These are phyloP conservation scores for Drosophila eugracilis DNA, from an alignment of 1,140 invertebrate species.

Conservation along the genomic window DNA sequence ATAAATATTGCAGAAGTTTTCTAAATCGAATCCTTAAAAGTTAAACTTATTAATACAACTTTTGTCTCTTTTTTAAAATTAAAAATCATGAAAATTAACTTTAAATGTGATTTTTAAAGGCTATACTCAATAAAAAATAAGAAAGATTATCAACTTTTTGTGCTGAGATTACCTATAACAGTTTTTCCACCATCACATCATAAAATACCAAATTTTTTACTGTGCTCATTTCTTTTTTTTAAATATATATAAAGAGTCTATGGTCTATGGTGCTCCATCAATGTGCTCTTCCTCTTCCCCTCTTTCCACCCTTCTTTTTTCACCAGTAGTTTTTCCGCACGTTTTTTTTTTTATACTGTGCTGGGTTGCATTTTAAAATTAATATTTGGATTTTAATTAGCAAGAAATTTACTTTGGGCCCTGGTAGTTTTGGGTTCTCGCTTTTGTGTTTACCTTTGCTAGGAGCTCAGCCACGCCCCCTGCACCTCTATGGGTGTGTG, in stretches of 20 bases:
- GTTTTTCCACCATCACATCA: neutral
- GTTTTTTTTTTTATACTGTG: slow-evolving; percentile 38
- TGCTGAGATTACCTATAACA: neutral
- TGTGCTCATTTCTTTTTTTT: neutral
- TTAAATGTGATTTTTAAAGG: too few relatives aligned
- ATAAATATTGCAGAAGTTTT: too few relatives aligned
- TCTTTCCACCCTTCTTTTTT: neutral
- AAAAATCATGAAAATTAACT: neutral
- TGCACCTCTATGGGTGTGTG: slow-evolving; percentile 2
- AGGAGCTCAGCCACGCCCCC: slow-evolving; percentile 13
- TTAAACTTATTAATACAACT: too few relatives aligned
- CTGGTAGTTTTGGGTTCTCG: slow-evolving; percentile 65
- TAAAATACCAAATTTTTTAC: neutral
- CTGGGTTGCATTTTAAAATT: slow-evolving; percentile 78
- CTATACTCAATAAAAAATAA: neutral
- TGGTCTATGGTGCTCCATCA: slow-evolving; percentile 29
- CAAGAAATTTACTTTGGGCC: slow-evolving; percentile 80
- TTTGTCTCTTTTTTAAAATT: too few relatives aligned
- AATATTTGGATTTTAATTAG: slow-evolving; percentile 84
- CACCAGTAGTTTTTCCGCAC: neutral
- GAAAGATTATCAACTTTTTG: neutral
- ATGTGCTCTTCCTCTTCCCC: neutral
- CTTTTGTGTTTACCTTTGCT: slow-evolving; percentile 73
- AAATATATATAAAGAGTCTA: slow-evolving; percentile 11
- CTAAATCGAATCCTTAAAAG: too few relatives aligned